These are phyloP conservation scores for Aphaenogaster floridana DNA, from an alignment of 1,140 invertebrate species.

Conservation along the genomic window DNA sequence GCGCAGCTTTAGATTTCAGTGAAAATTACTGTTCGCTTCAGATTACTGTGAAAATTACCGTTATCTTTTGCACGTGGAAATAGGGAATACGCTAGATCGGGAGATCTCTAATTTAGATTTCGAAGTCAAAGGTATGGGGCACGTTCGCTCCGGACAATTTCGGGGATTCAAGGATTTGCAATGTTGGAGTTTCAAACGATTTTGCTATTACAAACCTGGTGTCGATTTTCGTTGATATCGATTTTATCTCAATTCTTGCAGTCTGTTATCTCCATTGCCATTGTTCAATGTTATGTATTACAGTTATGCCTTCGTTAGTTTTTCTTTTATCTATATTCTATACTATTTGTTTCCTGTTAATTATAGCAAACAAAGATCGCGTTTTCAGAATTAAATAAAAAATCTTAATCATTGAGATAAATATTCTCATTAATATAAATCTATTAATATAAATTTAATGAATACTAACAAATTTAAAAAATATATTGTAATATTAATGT, in stretches of 20 bases:
- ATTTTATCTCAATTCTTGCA: conserved; percentile 26
- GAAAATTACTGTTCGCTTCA: conserved; percentile 17
- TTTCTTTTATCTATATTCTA: neutral
- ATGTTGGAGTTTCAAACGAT: conserved; percentile 28
- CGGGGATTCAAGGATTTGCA: conserved; percentile 16
- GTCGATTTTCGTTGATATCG: conserved; percentile 14
- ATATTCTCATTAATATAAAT: neutral
- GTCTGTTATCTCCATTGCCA: neutral
- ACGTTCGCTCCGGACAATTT: conserved; percentile 1
- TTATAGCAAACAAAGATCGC: neutral
- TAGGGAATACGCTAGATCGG: conserved; percentile 19
- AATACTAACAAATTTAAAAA: neutral
- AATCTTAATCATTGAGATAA: neutral
- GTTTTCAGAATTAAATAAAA: neutral
- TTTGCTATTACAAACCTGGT: conserved; percentile 15
- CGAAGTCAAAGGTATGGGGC: conserved; percentile 18
- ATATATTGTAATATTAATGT: neutral
- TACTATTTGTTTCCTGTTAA: neutral
- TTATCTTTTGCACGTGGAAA: conserved; percentile 43
- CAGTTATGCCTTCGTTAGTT: neutral
- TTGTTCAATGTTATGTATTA: neutral
- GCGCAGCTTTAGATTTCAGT: neutral
- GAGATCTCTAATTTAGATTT: conserved; percentile 60
- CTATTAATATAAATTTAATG: conserved; percentile 18
- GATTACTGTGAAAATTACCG: conserved; percentile 43